A percentile compares a stretch with the other conserved stretches of the same genome.
Conservation (phyloP, 2,113 vertebrate genomes). For the Chascanopsetta lugubris region DNA sequence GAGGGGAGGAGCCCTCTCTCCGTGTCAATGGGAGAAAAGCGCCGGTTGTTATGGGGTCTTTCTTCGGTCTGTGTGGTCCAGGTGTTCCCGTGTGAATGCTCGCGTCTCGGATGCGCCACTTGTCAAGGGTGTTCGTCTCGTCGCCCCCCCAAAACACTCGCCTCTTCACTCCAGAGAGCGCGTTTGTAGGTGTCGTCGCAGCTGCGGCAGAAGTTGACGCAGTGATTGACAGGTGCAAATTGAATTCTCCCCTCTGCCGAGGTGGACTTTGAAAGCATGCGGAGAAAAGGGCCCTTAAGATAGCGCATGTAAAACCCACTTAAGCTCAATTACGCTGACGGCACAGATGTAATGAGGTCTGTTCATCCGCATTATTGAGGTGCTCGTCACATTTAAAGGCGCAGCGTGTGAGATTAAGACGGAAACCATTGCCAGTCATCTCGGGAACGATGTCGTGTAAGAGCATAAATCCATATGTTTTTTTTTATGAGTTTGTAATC, state of each 20-base stretch:
- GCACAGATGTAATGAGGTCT: background rate
- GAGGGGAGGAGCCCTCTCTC: background rate
- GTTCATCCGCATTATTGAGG: background rate
- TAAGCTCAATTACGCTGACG: background rate
- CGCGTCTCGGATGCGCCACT: background rate
- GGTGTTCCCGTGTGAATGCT: slow-evolving; percentile 33
- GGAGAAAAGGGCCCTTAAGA: background rate
- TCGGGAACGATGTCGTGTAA: too few species aligned
- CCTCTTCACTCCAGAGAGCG: slow-evolving; percentile 33
- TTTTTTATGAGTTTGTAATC: too few species aligned
- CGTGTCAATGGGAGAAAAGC: background rate
- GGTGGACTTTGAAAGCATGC: background rate
- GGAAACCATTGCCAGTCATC: too few species aligned
- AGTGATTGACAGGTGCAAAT: slow-evolving; percentile 54
- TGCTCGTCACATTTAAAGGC: too few species aligned
- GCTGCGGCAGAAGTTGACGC: slow-evolving; percentile 6
- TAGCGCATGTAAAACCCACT: background rate
- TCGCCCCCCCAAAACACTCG: slow-evolving; percentile 22
- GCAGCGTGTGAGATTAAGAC: too few species aligned
- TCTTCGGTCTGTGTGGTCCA: slow-evolving; percentile 6
- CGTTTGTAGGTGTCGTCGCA: slow-evolving; percentile 1
- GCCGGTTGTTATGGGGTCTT: slow-evolving; percentile 3
- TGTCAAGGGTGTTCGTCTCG: slow-evolving; percentile 13
- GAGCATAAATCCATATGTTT: too few species aligned
- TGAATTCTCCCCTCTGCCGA: slow-evolving; percentile 12